Base-by-base conservation (phyloP, 2,113 vertebrate species). In the Syngnathoides biaculeatus region DNA sequence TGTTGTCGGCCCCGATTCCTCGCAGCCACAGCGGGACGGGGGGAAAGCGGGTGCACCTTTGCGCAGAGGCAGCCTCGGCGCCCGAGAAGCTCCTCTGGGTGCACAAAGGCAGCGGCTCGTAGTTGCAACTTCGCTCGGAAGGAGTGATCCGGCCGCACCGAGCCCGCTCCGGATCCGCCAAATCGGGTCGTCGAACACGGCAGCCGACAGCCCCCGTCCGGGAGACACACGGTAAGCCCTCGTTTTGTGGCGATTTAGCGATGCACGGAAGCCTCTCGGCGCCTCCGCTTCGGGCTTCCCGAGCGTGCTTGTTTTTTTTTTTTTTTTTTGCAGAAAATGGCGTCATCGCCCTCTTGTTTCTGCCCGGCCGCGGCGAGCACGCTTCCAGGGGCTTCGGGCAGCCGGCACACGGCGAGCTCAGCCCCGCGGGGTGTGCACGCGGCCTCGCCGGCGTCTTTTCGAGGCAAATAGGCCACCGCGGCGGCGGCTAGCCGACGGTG, bases 311-410 rank as follows among this genome's bases (percentile, higher is more conserved):
- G 89, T 91, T 89, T n/a, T n/a, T n/a, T n/a, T n/a, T n/a, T n/a
- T n/a, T n/a, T n/a, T n/a, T n/a, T n/a, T 90, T 90, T 87, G 87
- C 89, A 92, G 91, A 92, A 93, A 93, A 93, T 93, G 92, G 92
- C 92, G 92, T 92, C 92, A 91, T 89, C 87, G 88, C 87, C 88
- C 89, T 92, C 89, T 92, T 89, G 88, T 87, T 87, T 89, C 83
- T 89, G 89, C 81, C 80, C 82, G 84, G 83, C 82, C 86, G 76
- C 82, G 87, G 85, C 43, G 79, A 84, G 84, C 81, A 69, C 78
- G 81, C 67, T 90, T 89, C 90, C 79, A 52, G 77, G 81, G 82
- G 80, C 88, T 88, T 73, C 75, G 82, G 82, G 74, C 67, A 61
- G 80, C 77, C 70, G 45, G 14, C 39, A 12, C 43, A 17, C 42